A percentile compares a stretch with the other conserved stretches of the same genome.
Evolutionary conservation across 2,888 invertebrate genomes (phyloP).

Genomic region (Pristionchus fissidentatus): DNA sequence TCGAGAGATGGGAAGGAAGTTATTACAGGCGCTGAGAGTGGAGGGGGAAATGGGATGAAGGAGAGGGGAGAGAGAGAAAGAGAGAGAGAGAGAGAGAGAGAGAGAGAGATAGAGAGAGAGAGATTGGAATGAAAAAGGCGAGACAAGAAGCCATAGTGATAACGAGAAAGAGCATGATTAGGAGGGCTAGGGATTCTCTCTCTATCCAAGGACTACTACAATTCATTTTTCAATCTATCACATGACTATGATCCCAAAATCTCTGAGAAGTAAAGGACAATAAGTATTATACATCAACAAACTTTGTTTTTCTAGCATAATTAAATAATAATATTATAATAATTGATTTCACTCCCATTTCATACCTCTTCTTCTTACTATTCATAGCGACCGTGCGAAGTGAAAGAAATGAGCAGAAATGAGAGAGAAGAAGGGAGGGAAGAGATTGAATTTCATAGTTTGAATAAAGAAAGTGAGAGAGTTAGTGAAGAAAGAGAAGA

Average conservation of each 20-base stretch:
- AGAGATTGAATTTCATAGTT: slow-evolving; percentile 18
- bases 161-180: slow-evolving; percentile 75
- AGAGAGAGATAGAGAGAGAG: slow-evolving; percentile 77
- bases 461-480: slow-evolving; percentile 15
- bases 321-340: too few species aligned
- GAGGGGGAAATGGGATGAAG: background rate
- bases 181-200: background rate
- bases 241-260: too few species aligned
- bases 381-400: background rate
- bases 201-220: background rate
- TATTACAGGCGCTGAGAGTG: slow-evolving; percentile 75
- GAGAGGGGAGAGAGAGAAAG: slow-evolving; percentile 25
- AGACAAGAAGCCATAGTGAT: slow-evolving; percentile 89
- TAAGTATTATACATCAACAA: too few species aligned
- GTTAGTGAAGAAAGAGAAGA: too few species aligned
- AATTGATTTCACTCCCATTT: too few species aligned
- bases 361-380: slow-evolving; percentile 2
- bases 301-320: too few species aligned
- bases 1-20: slow-evolving; percentile 85
- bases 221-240: background rate
- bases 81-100: slow-evolving; percentile 48
- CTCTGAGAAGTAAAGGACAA: too few species aligned
- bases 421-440: background rate
- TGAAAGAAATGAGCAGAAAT: background rate
- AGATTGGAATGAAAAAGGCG: slow-evolving; percentile 40